These are phyloP conservation scores for Ophiodon elongatus DNA, from an alignment of 2,113 vertebrate genomes.

Conservation along the genomic window DNA sequence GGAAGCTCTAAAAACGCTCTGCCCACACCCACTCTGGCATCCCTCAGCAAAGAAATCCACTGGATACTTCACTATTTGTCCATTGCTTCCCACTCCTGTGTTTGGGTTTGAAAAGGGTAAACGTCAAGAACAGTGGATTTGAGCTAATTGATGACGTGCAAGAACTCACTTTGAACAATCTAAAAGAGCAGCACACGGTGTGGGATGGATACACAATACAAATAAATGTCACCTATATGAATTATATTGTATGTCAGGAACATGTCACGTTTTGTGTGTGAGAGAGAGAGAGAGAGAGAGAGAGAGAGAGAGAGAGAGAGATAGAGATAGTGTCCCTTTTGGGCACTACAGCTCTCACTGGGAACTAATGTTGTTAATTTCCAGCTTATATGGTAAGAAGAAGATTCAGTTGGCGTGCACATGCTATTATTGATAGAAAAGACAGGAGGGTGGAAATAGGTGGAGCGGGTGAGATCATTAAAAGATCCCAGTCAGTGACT, in stretches of 20 bases:
- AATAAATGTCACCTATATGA: conserved; percentile 48
- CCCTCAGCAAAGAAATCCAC: conserved; percentile 51
- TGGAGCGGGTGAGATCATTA: conserved; percentile 69
- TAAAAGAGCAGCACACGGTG: conserved; percentile 45
- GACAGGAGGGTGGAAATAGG: conserved; percentile 53
- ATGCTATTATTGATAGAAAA: conserved; percentile 49
- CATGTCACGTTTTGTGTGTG: not conserved
- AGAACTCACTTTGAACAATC: conserved; percentile 24
- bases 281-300: no score
- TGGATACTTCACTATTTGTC: conserved; percentile 37
- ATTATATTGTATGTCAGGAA: conserved; percentile 38
- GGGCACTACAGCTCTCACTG: conserved; percentile 41
- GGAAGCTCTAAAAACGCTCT: conserved; percentile 59
- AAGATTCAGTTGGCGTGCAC: conserved; percentile 3
- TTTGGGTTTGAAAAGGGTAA: conserved; percentile 53
- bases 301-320: no score
- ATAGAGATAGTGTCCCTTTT: conserved; percentile 2
- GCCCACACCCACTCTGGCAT: conserved; percentile 37
- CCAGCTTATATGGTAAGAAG: conserved; percentile 11
- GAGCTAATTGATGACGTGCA: conserved; percentile 42
- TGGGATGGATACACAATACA: conserved; percentile 56
- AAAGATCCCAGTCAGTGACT: conserved; percentile 73
- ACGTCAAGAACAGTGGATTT: conserved; percentile 34
- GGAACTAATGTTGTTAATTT: conserved; percentile 21
- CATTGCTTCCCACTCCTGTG: conserved; percentile 30